A percentile compares a stretch with the other conserved stretches of the same genome.
These are phyloP conservation scores for Acrossocheilus wenchowensis DNA, from an alignment of 2,797 vertebrate genomes.

Conservation along the genomic window DNA sequence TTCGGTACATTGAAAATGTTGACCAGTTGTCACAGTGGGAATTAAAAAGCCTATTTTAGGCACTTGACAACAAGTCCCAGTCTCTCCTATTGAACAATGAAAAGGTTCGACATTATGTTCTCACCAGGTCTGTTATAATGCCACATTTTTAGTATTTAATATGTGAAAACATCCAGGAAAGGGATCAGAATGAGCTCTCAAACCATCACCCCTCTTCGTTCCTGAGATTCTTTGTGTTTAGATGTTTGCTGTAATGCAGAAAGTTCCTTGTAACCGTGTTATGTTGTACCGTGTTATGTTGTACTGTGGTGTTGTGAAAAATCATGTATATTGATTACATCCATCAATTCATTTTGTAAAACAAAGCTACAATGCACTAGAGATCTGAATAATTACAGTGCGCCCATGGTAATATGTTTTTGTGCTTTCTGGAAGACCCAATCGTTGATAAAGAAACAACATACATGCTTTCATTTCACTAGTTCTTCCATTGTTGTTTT, in stretches of 20 bases:
- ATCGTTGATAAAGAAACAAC: conserved; percentile 11
- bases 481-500: conserved; percentile 9
- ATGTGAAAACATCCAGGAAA: conserved; percentile 26
- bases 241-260: not conserved
- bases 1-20: not conserved
- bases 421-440: conserved; percentile 45
- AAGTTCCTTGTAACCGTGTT: not conserved
- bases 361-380: conserved; percentile 22
- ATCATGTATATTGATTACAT: conserved; percentile 17
- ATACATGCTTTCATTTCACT: not conserved
- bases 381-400: not conserved
- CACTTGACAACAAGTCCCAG: not conserved
- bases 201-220: not conserved
- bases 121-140: not conserved
- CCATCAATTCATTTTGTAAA: conserved; percentile 4
- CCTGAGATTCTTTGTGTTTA: conserved; percentile 40
- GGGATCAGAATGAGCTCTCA: conserved; percentile 18
- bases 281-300: too few species aligned
- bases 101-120: not conserved
- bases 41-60: conserved; percentile 16
- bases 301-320: not conserved
- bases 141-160: conserved; percentile 2
- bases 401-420: not conserved
- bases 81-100: not conserved
- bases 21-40: not conserved